These are phyloP conservation scores for Orientallactaga bullata DNA, from an alignment of 2,113 vertebrate genomes.

Conservation along the genomic window DNA sequence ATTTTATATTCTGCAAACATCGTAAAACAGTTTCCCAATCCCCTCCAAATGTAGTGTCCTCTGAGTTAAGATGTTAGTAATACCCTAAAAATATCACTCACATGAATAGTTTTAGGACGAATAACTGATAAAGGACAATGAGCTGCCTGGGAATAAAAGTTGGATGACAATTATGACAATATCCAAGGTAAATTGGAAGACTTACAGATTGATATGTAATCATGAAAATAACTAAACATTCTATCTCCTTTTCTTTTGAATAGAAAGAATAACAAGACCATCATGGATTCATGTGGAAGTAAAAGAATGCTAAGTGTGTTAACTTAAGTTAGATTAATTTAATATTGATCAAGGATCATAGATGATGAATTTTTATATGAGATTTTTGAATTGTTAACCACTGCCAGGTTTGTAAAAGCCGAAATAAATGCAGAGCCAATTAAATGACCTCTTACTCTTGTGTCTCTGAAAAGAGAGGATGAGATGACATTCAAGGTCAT, in stretches of 20 bases:
- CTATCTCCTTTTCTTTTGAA: conserved; percentile 4
- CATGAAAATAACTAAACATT: conserved; percentile 19
- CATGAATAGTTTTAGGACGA: conserved; percentile 10
- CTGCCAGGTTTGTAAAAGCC: background rate
- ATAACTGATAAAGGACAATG: conserved; percentile 1
- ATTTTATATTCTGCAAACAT: conserved; percentile 27
- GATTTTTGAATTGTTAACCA: conserved; percentile 20
- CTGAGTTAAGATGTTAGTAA: background rate
- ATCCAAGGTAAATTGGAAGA: background rate
- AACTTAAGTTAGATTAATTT: conserved; percentile 61
- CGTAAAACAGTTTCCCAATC: background rate
- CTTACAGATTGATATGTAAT: conserved; percentile 50
- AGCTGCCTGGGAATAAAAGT: background rate
- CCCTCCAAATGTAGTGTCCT: background rate
- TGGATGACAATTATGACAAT: background rate
- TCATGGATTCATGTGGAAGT: background rate
- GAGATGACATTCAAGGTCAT: background rate
- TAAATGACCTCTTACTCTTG: conserved; percentile 62
- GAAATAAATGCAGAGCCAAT: conserved; percentile 42
- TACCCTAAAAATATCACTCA: background rate
- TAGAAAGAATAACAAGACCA: conserved; percentile 42
- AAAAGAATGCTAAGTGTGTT: conserved; percentile 30
- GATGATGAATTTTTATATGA: background rate
- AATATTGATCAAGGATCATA: conserved; percentile 21
- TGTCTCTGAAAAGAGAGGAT: conserved; percentile 74